Conservation (phyloP, 2,113 vertebrate genomes). For the Micronycteris hirsuta region DNA sequence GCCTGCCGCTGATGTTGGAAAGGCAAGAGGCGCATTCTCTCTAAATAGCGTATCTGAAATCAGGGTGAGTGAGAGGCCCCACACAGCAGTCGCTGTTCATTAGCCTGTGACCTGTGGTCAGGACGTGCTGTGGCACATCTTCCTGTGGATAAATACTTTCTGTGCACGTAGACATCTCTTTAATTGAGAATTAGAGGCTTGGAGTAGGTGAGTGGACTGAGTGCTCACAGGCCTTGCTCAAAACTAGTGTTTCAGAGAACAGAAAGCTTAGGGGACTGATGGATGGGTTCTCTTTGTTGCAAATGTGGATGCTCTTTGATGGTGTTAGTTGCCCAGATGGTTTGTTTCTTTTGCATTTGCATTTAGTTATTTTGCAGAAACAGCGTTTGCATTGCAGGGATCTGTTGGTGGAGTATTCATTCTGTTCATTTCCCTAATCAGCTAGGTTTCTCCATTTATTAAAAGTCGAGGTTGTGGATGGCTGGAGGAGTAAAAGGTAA, state of each 20-base stretch:
- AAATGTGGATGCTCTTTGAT: not conserved
- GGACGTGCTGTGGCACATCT: fast-evolving
- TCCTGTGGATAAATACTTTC: not conserved
- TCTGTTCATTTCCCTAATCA: not conserved
- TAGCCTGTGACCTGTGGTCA: not conserved
- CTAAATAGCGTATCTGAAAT: not conserved
- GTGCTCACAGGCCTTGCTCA: no score
- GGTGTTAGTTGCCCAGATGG: fast-evolving
- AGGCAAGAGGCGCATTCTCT: not conserved
- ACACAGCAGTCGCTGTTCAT: not conserved
- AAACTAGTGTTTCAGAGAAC: not conserved
- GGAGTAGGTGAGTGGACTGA: not conserved
- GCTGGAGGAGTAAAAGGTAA: not conserved
- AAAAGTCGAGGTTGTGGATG: not conserved
- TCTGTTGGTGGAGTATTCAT: not conserved
- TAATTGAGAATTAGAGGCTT: not conserved
- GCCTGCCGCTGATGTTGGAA: not conserved
- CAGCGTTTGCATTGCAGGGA: fast-evolving
- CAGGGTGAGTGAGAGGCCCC: not conserved
- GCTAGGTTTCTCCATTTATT: not conserved
- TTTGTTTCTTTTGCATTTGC: not conserved
- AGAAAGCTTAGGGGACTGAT: fast-evolving
- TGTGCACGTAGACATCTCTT: not conserved
- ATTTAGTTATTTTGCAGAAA: not conserved
- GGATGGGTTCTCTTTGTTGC: not conserved